Base-by-base conservation (phyloP, 2,888 invertebrate species). In the Platycheirus albimanus region DNA sequence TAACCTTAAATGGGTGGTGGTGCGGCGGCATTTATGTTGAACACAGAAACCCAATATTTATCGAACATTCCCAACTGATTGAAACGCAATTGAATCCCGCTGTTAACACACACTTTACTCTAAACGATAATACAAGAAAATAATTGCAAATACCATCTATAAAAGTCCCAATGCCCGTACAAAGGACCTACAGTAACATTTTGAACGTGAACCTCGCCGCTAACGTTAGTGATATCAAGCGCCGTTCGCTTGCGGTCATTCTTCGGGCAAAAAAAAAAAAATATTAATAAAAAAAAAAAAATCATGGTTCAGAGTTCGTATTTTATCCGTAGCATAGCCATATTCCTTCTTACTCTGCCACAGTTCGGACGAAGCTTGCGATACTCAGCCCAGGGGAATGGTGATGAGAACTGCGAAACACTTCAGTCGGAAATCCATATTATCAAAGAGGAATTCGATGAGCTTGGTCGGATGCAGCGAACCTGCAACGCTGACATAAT, bases 391-490 rank as follows among this genome's bases (percentile, higher is more conserved):
- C 86, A 86, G 69, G 89, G 89, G 11, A 86, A 85, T n/a, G 90
- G 90, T 28, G 95, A 95, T 87, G 96, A 96, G 90, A 94, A 94
- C 85, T 97, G 97, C 89, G 97, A 97, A 91, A 96, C 96, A 2
- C 91, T 97, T 72, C 95, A 95, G 63, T 95, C 96, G 7, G 96
- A 97, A 90, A 95, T 97, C 87, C 96, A 97, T 89, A 92, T 97
- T 81, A 96, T 95, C 56, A 97, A 97, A 95, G 98, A 98, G 92
- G 97, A 98, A 90, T 97, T 95, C 88, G 96, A 96, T 87, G 96
- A 97, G 85, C 91, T 95, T 87, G 97, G 97, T n/a, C 92, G 95
- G 86, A 92, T 97, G 87, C 93, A 94, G 87, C 92, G 97, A 88
- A 96, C 96, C 11, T 98, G 98, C 89, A 97, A 95, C 88, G 97